Conservation (phyloP, 2,113 vertebrate genomes). For the Aphyosemion australe region DNA sequence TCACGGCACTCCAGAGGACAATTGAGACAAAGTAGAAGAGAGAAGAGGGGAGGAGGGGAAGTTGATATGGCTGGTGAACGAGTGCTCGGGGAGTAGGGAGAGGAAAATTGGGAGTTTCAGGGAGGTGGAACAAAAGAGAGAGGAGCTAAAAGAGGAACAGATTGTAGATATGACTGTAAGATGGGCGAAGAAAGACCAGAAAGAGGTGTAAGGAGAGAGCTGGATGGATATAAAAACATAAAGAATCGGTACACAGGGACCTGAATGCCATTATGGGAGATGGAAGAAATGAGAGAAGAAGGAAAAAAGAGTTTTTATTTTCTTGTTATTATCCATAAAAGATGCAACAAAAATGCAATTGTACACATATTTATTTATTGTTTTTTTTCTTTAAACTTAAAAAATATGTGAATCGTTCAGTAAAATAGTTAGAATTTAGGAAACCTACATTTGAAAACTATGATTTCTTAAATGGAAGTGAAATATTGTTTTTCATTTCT, state of each 20-base stretch:
- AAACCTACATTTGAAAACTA: too few species aligned
- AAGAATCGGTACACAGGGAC: slow-evolving; percentile 17
- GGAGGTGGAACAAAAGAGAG: slow-evolving; percentile 26
- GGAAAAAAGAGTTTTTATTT: background rate
- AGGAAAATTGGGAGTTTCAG: slow-evolving; percentile 47
- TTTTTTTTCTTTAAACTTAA: too few species aligned
- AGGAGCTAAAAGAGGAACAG: slow-evolving; percentile 15
- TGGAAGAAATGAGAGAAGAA: background rate
- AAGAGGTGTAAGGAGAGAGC: slow-evolving; percentile 5
- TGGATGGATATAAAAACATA: slow-evolving; percentile 6
- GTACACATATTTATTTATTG: too few species aligned
- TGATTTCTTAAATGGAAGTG: too few species aligned
- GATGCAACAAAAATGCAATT: too few species aligned
- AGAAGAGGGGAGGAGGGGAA: slow-evolving; percentile 29
- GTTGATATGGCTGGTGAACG: slow-evolving; percentile 43
- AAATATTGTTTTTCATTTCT: too few species aligned
- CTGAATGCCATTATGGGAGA: background rate
- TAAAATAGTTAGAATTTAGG: too few species aligned
- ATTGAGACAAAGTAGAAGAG: slow-evolving; percentile 48
- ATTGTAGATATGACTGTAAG: slow-evolving; percentile 4
- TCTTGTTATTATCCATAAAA: too few species aligned
- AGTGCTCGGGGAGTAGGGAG: slow-evolving; percentile 36
- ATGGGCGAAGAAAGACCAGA: slow-evolving; percentile 15
- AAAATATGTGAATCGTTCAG: too few species aligned
- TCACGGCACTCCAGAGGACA: slow-evolving; percentile 54